Conservation (phyloP, 53 echinoderm and acorn worm species). For the Patiria pectinifera region DNA sequence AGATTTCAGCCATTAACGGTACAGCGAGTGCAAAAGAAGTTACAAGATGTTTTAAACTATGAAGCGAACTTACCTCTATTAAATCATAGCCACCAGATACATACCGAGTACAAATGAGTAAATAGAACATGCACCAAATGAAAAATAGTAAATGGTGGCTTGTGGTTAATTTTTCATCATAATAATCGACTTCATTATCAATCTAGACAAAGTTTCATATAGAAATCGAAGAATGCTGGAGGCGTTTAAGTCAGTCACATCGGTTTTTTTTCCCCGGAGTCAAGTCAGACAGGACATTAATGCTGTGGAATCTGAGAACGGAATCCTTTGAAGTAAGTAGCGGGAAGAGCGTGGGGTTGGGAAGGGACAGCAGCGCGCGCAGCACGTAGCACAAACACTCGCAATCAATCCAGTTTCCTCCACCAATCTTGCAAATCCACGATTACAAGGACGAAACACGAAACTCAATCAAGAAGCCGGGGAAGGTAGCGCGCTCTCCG, state of each 20-base stretch:
- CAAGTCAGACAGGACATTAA: constrained; percentile 7
- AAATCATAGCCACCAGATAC: too few species aligned
- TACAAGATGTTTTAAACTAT: too few species aligned
- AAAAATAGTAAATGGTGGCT: background rate
- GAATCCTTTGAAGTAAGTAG: constrained; percentile 31
- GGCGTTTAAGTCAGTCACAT: background rate
- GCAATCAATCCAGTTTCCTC: constrained; percentile 53
- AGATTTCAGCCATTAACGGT: too few species aligned
- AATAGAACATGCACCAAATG: too few species aligned
- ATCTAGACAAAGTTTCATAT: background rate
- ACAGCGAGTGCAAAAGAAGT: too few species aligned
- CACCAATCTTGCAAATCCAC: constrained; percentile 51
- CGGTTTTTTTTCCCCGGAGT: constrained; percentile 20
- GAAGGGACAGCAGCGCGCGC: constrained; percentile 20
- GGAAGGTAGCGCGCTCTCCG: constrained; percentile 20
- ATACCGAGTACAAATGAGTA: too few species aligned
- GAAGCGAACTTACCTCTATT: too few species aligned
- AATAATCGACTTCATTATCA: background rate
- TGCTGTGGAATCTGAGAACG: constrained; percentile 25
- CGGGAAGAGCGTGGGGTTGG: constrained; percentile 5
- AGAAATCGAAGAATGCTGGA: background rate
- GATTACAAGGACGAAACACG: constrained; percentile 63
- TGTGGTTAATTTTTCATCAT: background rate
- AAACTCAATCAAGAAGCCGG: constrained; percentile 57
- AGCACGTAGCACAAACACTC: constrained; percentile 47